Evolutionary conservation across 2,113 vertebrate species (phyloP), one percentile per base, ranked within the genome.

Genomic region (Upupa epops): DNA sequence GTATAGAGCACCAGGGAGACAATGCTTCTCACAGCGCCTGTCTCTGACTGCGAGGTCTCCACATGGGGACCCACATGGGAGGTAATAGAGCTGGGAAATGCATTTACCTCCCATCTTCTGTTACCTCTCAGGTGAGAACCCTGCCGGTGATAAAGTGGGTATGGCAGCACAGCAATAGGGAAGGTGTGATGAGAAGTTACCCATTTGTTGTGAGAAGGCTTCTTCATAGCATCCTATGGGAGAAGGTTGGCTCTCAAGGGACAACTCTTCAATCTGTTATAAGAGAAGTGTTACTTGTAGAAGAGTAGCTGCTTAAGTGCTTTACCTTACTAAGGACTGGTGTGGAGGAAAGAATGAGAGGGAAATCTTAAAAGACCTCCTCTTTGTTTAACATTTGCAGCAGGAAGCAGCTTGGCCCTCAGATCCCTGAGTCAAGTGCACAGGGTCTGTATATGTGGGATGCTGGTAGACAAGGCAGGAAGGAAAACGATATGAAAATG

Each of bases 101-200:
- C 28, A 29, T 90, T 94, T 90, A 12, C 42, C 77, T 82, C 83
- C 81, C 77, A 37, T 63, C 86, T 95, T 85, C 65, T 54, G 36
- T 9, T 16, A 4, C 16, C 13, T 71, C 34, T 58, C 5, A 2
- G 17, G 58, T 0, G 1, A 80, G 60, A 66, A 0, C n/a, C 56
- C 58, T 55, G 77, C 9, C 58, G 14, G 26, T 6, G 80, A 5
- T 26, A 13, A n/a, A 8, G 45, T 8, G 78, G 46, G 49, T 3
- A 5, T 1, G 1, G 0, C 5, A 34, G 22, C 37, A 8, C 36
- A 36, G 83, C 45, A 0, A 0, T 22, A 37, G 76, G 76, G 61
- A 37, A 63, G 45, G 54, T 1, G 9, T 4, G 4, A 3, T 8
- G 31, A 51, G 63, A 19, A 7, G 36, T n/a, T 29, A 3, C 1